Evolutionary conservation across 2,797 vertebrate species (phyloP).

Genomic region (Chrysocyon brachyurus): DNA sequence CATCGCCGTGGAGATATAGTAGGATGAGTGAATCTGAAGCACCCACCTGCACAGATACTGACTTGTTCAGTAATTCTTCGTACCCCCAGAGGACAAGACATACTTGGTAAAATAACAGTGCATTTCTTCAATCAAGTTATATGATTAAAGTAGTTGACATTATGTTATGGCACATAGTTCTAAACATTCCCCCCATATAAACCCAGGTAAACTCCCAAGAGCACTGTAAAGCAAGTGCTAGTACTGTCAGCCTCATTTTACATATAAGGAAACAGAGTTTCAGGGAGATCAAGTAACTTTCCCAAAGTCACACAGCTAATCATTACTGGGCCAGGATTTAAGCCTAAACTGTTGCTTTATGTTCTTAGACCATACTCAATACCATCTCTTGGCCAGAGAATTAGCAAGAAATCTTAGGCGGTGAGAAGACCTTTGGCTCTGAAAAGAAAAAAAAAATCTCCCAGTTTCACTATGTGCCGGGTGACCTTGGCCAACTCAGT

Average conservation of each 20-base stretch:
- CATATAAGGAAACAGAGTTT: background rate
- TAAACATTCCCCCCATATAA: background rate
- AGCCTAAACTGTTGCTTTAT: background rate
- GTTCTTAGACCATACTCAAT: background rate
- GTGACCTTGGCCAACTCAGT: background rate
- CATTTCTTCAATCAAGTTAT: background rate
- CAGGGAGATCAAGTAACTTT: background rate
- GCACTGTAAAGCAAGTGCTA: background rate
- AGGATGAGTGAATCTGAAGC: background rate
- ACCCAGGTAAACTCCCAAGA: background rate
- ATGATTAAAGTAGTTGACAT: background rate
- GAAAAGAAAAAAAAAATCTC: conserved; percentile 31
- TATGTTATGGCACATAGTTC: background rate
- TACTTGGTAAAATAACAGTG: background rate
- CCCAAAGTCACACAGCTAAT: background rate
- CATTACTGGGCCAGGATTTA: background rate
- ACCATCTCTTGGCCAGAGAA: background rate
- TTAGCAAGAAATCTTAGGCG: background rate
- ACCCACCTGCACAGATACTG: background rate
- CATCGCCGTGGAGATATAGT: background rate
- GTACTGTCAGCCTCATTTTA: background rate
- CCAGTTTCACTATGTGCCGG: background rate
- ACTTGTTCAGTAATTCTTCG: background rate
- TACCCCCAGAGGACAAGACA: background rate
- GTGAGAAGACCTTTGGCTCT: background rate